Conservation (phyloP, 2,888 invertebrate genomes). For the Sipunculus nudus region DNA sequence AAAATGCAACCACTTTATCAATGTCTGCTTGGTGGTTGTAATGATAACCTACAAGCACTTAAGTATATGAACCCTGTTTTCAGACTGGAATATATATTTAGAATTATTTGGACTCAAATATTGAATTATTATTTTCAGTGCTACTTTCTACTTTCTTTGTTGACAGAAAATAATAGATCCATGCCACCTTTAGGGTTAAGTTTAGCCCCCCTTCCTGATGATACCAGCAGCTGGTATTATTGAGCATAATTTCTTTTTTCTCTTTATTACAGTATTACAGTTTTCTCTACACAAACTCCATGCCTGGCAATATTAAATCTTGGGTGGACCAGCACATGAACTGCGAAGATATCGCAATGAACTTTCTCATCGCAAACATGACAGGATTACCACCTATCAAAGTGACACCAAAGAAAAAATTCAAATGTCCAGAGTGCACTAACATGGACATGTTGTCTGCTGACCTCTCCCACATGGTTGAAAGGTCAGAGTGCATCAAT, state of each 20-base stretch:
- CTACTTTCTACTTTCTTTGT: no score
- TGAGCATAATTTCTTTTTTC: no score
- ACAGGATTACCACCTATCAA: constrained; percentile 91
- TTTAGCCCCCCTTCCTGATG: no score
- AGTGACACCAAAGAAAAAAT: constrained; percentile 93
- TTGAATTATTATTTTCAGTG: no score
- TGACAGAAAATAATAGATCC: no score
- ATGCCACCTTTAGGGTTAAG: no score
- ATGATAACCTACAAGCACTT: no score
- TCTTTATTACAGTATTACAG: constrained; percentile 79
- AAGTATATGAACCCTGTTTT: no score
- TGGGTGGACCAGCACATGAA: constrained; percentile 98
- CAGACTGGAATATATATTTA: no score
- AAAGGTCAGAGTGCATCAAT: constrained; percentile 89
- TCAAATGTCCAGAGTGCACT: constrained; percentile 94
- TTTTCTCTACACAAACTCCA: constrained; percentile 87
- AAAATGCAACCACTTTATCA: neutral
- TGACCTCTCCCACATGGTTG: constrained; percentile 88
- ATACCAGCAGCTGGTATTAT: no score
- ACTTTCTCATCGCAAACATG: constrained; percentile 91
- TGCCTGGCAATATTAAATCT: constrained; percentile 84
- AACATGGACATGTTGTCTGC: constrained; percentile 94
- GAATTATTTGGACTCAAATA: no score
- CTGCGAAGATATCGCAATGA: constrained; percentile 98
- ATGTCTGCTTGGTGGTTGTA: neutral